Base-by-base conservation (phyloP, 2,113 vertebrate genomes). In the Sinosuthora webbiana region DNA sequence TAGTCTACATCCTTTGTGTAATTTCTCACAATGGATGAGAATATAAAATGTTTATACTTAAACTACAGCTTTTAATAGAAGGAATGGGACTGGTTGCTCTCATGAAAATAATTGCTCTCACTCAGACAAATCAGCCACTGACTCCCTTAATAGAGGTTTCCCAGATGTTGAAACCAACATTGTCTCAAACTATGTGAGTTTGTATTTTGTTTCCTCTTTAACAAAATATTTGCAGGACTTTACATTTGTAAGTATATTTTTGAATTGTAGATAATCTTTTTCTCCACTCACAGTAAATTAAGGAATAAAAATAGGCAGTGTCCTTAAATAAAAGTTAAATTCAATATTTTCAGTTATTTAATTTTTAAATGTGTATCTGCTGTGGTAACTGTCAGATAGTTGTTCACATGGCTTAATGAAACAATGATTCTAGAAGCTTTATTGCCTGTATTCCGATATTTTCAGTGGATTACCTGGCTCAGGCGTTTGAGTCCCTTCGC, bases 381-480 rank as follows among this genome's bases (percentile, higher is more conserved):
- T 24, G 4, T 24, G 33, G 25, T 63, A 83, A 64, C 13, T 89
- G 16, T 71, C 39, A 52, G 55, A 24, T 64, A 62, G 9, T 27
- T 83, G 5, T 71, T 93, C 33, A 63, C 4, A 8, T 18, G 64
- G 31, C 20, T 82, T 59, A 83, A 65, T 87, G 79, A 17, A 93
- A 74, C 28, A 42, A 45, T 62, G 30, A 71, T 56, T 55, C 28
- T 6, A 15, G 12, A 91, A 37, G 33, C 91, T 74, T 78, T 64
- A 60, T 70, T 96, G 67, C 37, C 22, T 67, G 21, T 94, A 28
- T 90, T 96, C 63, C 96, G 56, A 8, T 83, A n/a, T 96, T 63
- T 97, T 92, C 95, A 99, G 99, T 98, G 82, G 98, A 99, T 94
- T 97, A 98, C 47, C 81, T 99, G 97, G 98, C 98, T 85, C 98